Evolutionary conservation across 2,113 vertebrate genomes (phyloP).

Genomic region (Falco punctatus): DNA sequence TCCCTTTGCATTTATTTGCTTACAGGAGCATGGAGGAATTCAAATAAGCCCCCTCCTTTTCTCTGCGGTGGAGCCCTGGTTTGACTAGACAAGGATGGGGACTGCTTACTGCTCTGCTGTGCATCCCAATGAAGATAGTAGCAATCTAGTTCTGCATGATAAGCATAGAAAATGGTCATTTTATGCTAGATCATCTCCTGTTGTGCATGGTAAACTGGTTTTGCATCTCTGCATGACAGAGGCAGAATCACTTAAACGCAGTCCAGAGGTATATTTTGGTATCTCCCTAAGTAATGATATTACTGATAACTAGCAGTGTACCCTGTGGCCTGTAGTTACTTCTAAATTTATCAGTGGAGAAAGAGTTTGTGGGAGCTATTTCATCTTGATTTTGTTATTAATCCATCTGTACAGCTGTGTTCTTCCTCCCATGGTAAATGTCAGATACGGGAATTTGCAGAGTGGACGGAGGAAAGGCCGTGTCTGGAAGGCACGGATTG

Average conservation of each 20-base stretch:
- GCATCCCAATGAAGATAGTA: background rate
- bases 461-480: background rate
- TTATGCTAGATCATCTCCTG: conserved; percentile 29
- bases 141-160: conserved; percentile 29
- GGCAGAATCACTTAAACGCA: background rate
- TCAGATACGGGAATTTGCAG: background rate
- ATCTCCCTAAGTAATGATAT: background rate
- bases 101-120: background rate
- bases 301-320: background rate
- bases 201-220: conserved; percentile 31
- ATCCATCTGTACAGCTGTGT: background rate
- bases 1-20: background rate
- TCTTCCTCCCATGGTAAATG: background rate
- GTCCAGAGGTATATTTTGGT: background rate
- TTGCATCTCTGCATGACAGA: background rate
- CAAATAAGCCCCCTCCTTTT: background rate
- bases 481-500: conserved; percentile 19
- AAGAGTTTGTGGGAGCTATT: background rate
- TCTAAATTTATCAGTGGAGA: background rate
- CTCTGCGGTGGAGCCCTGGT: background rate
- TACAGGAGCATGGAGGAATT: background rate
- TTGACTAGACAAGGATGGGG: background rate
- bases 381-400: conserved; percentile 18
- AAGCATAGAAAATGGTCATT: conserved; percentile 38
- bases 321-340: background rate